Evolutionary conservation across 2,888 invertebrate species (phyloP).

Genomic region (Drosophila anceps): DNA sequence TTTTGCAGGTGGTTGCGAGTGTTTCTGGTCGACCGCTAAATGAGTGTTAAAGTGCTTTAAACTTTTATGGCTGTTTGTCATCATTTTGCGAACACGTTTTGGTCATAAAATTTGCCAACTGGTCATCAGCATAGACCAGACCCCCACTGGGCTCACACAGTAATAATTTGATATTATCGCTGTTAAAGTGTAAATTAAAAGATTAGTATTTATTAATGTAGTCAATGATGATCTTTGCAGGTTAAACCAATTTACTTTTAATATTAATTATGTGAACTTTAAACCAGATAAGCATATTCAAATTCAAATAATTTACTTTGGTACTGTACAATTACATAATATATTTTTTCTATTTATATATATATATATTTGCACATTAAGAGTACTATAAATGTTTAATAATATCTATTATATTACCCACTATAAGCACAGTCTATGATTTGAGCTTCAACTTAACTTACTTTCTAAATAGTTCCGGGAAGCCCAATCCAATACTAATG

Average conservation of each 20-base stretch:
- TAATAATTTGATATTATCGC: slow-evolving; percentile 16
- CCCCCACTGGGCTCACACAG: neutral
- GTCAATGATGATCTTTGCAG: neutral
- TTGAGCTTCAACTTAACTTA: no score
- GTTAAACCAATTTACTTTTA: neutral
- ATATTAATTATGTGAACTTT: neutral
- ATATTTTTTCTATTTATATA: no score
- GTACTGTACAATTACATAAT: no score
- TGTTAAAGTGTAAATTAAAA: slow-evolving; percentile 25
- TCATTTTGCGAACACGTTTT: slow-evolving; percentile 75
- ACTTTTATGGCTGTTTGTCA: slow-evolving; percentile 69
- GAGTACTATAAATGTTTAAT: no score
- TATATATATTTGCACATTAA: no score
- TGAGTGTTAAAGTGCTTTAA: slow-evolving; percentile 70
- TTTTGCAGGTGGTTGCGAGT: slow-evolving; percentile 8
- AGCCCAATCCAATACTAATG: neutral
- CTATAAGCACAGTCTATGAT: no score
- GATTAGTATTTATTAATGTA: slow-evolving; percentile 1
- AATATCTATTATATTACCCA: no score
- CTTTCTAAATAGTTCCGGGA: neutral
- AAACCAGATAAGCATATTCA: neutral
- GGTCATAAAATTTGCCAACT: slow-evolving; percentile 63
- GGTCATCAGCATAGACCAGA: slow-evolving; percentile 23
- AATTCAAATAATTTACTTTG: neutral
- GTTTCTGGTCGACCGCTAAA: slow-evolving; percentile 52